Evolutionary conservation across 2,113 vertebrate species (phyloP).

Genomic region (Neotoma lepida): DNA sequence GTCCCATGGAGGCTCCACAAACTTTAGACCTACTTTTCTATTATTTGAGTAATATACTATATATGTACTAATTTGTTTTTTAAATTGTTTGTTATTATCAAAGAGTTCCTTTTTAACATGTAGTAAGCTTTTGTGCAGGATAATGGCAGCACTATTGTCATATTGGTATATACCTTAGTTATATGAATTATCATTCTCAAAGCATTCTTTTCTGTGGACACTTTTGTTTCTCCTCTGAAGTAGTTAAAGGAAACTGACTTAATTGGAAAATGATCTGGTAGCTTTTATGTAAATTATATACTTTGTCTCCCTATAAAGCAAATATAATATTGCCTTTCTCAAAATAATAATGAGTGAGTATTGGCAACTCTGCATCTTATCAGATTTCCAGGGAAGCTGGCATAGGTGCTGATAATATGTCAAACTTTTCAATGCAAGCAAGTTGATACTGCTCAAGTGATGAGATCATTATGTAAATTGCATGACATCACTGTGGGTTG

Average conservation of each 20-base stretch:
- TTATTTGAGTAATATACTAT: background rate
- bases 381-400: background rate
- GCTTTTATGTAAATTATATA: background rate
- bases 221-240: background rate
- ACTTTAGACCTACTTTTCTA: background rate
- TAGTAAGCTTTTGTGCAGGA: background rate
- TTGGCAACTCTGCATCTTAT: background rate
- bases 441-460: background rate
- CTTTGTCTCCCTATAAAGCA: background rate
- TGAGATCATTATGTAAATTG: background rate
- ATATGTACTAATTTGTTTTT: background rate
- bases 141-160: background rate
- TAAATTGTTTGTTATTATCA: background rate
- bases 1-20: too few species aligned
- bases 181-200: background rate
- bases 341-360: slow-evolving; percentile 19
- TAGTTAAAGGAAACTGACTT: slow-evolving; percentile 45
- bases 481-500: background rate
- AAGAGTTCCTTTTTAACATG: background rate
- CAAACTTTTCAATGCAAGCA: background rate
- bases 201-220: background rate
- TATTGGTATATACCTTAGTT: background rate
- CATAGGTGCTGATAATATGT: background rate
- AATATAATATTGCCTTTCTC: slow-evolving; percentile 13
- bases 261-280: slow-evolving; percentile 47